Evolutionary conservation across 37 sponge, comb jelly and placozoan genomes (phyloP).

Genomic region (Halichondria panicea): DNA sequence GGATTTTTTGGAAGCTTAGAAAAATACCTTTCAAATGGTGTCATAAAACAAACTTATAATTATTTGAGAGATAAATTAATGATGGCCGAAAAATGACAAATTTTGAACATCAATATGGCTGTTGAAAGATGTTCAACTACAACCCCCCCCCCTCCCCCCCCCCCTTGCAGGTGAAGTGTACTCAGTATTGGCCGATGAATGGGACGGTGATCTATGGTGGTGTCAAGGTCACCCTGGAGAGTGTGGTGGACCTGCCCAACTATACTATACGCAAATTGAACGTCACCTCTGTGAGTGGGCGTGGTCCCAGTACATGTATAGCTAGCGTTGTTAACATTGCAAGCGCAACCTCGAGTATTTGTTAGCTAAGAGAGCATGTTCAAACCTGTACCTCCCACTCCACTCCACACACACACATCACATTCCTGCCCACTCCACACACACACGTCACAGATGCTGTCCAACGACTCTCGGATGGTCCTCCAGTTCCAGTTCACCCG

Average conservation of each 20-base stretch:
- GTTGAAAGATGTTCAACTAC: too few species aligned
- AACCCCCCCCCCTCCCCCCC: too few species aligned
- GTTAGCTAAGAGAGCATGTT: background rate
- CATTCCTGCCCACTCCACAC: slow-evolving; percentile 1
- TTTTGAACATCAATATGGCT: background rate
- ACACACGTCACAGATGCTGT: background rate
- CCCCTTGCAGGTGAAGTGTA: slow-evolving; percentile 52
- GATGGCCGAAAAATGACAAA: background rate
- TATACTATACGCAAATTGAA: slow-evolving; percentile 61
- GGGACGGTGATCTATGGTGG: slow-evolving; percentile 34
- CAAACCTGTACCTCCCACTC: slow-evolving; percentile 14
- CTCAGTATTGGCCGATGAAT: slow-evolving; percentile 70
- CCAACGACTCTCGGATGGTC: slow-evolving; percentile 25
- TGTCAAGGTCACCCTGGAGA: slow-evolving; percentile 49
- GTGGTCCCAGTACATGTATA: background rate
- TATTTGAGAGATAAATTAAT: too few species aligned
- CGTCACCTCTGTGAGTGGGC: slow-evolving; percentile 41
- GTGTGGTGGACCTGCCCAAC: slow-evolving; percentile 41
- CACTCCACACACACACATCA: slow-evolving; percentile 23
- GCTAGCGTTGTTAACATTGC: background rate
- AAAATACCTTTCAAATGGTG: too few species aligned
- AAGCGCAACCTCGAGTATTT: background rate
- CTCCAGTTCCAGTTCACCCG: slow-evolving; percentile 85
- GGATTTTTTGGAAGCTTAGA: too few species aligned
- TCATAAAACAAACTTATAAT: background rate